phyloP scores from a whole-genome alignment of 37 sponge, comb jelly and placozoan genomes.

The Beroe forskalii region DNA sequence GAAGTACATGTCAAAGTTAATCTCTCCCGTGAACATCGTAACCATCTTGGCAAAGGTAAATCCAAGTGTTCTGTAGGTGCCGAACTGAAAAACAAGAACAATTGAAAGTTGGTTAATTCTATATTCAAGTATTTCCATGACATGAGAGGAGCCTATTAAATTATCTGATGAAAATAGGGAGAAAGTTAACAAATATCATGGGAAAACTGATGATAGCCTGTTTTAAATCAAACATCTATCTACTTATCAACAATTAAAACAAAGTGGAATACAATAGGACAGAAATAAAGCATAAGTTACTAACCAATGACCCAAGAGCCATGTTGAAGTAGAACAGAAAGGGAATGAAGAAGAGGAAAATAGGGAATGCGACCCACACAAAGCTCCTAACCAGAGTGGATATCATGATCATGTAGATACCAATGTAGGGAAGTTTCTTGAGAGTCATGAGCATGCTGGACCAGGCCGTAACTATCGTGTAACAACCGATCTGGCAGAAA shows the following conservation, averaged over 20 bases:
- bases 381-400: neutral
- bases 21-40: conserved; percentile 43
- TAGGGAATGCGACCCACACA: neutral
- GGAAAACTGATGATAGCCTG: no score
- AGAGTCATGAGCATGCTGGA: conserved; percentile 8
- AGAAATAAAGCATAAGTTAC: neutral
- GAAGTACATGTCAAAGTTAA: conserved; percentile 64
- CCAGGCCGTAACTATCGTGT: neutral
- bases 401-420: conserved; percentile 30
- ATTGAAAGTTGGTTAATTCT: no score
- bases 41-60: neutral
- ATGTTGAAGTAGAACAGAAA: neutral
- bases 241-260: neutral
- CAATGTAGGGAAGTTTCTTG: conserved; percentile 62
- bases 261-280: neutral
- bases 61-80: neutral
- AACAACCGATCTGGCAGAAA: conserved; percentile 34
- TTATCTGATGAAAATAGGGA: no score
- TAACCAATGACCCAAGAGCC: neutral
- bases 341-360: conserved; percentile 25
- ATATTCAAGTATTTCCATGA: no score
- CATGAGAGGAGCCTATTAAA: no score
- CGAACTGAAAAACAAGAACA: conserved; percentile 26
- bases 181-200: no score
- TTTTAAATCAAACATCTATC: no score